Evolutionary conservation across 2,888 invertebrate species (phyloP).

Genomic region (Hydriomena furcata): DNA sequence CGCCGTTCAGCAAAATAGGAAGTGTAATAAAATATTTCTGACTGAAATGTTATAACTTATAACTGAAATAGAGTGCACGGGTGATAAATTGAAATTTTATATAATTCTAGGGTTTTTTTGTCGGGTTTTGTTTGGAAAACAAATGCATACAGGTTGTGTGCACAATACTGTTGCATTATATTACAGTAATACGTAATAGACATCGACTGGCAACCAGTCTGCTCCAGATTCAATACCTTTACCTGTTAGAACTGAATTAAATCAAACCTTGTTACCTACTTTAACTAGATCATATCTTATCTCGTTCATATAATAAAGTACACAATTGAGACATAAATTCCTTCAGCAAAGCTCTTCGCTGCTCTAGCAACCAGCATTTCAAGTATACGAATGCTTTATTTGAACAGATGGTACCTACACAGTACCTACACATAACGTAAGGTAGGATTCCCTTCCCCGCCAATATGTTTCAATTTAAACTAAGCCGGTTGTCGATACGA

Average conservation of each 20-base stretch:
- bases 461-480: slow-evolving; percentile 81
- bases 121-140: slow-evolving; percentile 4
- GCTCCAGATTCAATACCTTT: not conserved
- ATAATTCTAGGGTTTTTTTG: slow-evolving; percentile 25
- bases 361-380: slow-evolving; percentile 34
- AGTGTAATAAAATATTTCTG: slow-evolving; percentile 70
- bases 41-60: slow-evolving; percentile 67
- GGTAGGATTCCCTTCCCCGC: slow-evolving; percentile 66
- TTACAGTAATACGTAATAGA: too few species aligned
- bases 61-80: slow-evolving; percentile 68
- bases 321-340: slow-evolving; percentile 26
- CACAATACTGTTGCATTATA: too few species aligned
- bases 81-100: slow-evolving; percentile 49
- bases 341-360: slow-evolving; percentile 27
- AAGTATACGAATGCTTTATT: slow-evolving; percentile 46
- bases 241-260: not conserved
- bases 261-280: not conserved
- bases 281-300: too few species aligned
- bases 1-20: slow-evolving; percentile 69
- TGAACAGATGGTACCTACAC: slow-evolving; percentile 57
- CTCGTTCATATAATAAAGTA: slow-evolving; percentile 20
- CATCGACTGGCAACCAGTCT: too few species aligned
- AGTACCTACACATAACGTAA: slow-evolving; percentile 44
- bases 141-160: too few species aligned
- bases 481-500: slow-evolving; percentile 79